Evolutionary conservation across 2,797 vertebrate species (phyloP).

Genomic region (Lophius americanus): DNA sequence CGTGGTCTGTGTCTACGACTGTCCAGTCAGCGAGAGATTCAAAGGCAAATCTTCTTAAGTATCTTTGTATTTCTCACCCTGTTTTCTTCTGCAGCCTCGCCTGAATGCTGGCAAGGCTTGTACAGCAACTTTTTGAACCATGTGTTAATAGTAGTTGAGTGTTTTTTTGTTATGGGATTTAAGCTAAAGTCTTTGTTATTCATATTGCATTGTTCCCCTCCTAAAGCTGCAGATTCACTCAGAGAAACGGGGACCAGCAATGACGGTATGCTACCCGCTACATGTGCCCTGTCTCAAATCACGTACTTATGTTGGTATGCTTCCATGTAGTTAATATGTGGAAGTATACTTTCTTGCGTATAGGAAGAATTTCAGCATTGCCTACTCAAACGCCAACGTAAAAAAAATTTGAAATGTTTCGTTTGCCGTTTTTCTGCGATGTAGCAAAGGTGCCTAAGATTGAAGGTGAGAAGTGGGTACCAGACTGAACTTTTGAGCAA

Average conservation of each 20-base stretch:
- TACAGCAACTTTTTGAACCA: conserved; percentile 37
- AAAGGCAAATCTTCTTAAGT: conserved; percentile 35
- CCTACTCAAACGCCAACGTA: too few species aligned
- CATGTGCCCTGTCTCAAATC: too few species aligned
- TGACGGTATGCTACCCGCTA: not conserved
- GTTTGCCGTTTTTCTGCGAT: too few species aligned
- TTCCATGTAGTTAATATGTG: too few species aligned
- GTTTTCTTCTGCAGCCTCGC: conserved; percentile 47
- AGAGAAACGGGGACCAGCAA: conserved; percentile 8
- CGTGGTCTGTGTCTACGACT: conserved; percentile 10
- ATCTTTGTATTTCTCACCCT: conserved; percentile 48
- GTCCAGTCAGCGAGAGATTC: conserved; percentile 35
- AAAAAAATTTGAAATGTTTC: too few species aligned
- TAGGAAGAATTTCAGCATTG: too few species aligned
- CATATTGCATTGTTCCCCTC: conserved; percentile 32
- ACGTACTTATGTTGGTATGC: too few species aligned
- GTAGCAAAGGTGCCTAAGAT: too few species aligned
- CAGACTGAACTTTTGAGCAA: too few species aligned
- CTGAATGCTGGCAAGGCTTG: conserved; percentile 41
- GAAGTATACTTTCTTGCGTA: too few species aligned
- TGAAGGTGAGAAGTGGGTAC: too few species aligned
- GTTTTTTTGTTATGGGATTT: conserved; percentile 45
- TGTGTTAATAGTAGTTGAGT: conserved; percentile 39
- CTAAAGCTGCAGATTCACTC: conserved; percentile 44
- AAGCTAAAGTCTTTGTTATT: conserved; percentile 34